These are phyloP conservation scores for Diplazon laetatorius DNA, from an alignment of 2,888 invertebrate species.

Conservation along the genomic window DNA sequence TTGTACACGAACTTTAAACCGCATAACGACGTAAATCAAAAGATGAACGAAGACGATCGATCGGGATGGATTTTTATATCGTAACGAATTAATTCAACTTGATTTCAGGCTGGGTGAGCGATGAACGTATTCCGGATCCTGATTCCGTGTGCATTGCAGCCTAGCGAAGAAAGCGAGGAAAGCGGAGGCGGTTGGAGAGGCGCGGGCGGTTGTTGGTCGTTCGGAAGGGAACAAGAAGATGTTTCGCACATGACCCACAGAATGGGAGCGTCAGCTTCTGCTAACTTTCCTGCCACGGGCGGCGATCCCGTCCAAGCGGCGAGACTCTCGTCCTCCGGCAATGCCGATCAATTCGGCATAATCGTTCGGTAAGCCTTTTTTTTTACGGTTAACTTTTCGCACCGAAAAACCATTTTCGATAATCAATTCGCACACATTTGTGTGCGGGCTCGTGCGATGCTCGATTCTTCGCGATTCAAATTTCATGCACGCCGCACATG, in stretches of 20 bases:
- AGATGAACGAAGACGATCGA: not conserved
- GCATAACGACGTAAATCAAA: constrained; percentile 14
- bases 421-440: not conserved
- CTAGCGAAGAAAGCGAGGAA: constrained; percentile 81
- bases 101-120: constrained; percentile 83
- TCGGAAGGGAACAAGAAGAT: constrained; percentile 77
- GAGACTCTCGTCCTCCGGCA: constrained; percentile 80
- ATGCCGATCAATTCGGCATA: constrained; percentile 79
- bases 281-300: constrained; percentile 80
- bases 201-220: constrained; percentile 78
- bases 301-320: constrained; percentile 81
- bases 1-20: too few species aligned
- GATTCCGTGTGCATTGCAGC: constrained; percentile 85
- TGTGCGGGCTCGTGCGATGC: not conserved
- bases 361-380: constrained; percentile 80
- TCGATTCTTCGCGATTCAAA: constrained; percentile 33
- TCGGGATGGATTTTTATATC: too few species aligned
- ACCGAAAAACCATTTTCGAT: not conserved
- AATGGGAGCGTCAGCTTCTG: constrained; percentile 82
- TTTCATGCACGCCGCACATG: constrained; percentile 69
- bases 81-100: constrained; percentile 1
- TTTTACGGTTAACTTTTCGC: not conserved
- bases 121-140: constrained; percentile 85
- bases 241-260: constrained; percentile 81
- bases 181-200: constrained; percentile 69